Base-by-base conservation (phyloP, 2,113 vertebrate species). In the Stomatorhinus ivindoensis region DNA sequence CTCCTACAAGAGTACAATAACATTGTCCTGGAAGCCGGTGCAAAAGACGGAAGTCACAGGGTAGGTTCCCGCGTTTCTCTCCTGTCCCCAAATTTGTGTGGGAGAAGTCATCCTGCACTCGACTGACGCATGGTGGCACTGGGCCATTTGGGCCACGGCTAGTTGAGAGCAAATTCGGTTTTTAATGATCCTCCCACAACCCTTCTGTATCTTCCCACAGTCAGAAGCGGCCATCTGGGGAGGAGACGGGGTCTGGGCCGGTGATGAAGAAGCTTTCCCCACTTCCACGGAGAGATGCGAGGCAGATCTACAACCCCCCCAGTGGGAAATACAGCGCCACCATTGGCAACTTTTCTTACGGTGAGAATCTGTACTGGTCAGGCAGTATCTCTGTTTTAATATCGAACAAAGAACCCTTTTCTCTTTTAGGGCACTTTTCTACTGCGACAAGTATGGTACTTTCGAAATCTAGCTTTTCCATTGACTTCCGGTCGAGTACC, bases 281-380 rank as follows among this genome's bases (percentile, higher is more conserved):
- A 80, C 96, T 97, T 94, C 97, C 98, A 92, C 97, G 98, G 93
- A 96, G 98, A 89, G 98, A 99, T 87, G 96, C 98, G 19, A 95
- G 98, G 47, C 99, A 99, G 93, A 99, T 99, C 92, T 99, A 99
- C 93, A 99, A 99, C 87, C 98, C 99, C 53, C 98, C 98, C 88
- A 99, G 98, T 92, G 99, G 98, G 86, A 99, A 99, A 93, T 99
- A 98, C 94, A 99, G 99, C 90, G 97, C 97, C 92, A 97, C 96
- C 89, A 95, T 99, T 90, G 95, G 98, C 44, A 98, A 97, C 91
- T 98, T 99, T 93, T 97, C 95, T 89, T 97, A 99, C 0, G 99
- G 98, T 99, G 93, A 98, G 97, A 92, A 10, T 46, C 19, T 48
- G 44, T 21, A 21, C 82, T 48, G 19, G 19, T 19, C 44, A 17